These are phyloP conservation scores for Connochaetes taurinus DNA, from an alignment of 2,113 vertebrate genomes.

Conservation along the genomic window DNA sequence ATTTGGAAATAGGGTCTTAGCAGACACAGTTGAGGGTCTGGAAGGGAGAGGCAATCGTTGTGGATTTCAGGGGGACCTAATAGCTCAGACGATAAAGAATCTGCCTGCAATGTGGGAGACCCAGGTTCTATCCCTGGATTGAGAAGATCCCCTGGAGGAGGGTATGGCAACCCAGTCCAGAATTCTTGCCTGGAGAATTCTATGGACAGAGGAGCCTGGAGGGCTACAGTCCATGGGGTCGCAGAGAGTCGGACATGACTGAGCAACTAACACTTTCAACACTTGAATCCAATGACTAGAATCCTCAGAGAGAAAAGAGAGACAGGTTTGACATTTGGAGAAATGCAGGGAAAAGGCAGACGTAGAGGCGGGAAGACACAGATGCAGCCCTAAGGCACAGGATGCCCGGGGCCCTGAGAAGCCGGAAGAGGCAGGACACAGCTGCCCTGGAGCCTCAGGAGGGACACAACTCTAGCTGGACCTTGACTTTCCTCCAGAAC, in stretches of 20 bases:
- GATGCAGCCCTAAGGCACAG: background rate
- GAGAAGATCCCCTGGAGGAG: background rate
- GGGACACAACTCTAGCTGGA: background rate
- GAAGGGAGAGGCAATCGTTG: background rate
- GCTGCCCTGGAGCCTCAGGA: background rate
- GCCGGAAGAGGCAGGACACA: background rate
- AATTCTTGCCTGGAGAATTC: background rate
- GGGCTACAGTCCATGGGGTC: background rate
- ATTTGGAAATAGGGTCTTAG: background rate
- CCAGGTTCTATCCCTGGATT: background rate
- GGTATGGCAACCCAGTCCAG: background rate
- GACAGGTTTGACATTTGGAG: background rate
- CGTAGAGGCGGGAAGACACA: fast-evolving
- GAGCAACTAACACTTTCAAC: background rate
- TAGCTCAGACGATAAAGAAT: background rate
- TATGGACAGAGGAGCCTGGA: background rate
- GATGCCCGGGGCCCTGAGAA: background rate
- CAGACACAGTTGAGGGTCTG: background rate
- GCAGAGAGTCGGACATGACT: background rate
- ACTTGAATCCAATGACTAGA: background rate
- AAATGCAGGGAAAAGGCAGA: background rate
- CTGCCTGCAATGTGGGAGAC: background rate
- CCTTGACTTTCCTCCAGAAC: background rate
- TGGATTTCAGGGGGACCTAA: background rate
- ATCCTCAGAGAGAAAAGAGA: background rate